Conservation (phyloP, 1,140 invertebrate species). For the Drosophila kepulauana region DNA sequence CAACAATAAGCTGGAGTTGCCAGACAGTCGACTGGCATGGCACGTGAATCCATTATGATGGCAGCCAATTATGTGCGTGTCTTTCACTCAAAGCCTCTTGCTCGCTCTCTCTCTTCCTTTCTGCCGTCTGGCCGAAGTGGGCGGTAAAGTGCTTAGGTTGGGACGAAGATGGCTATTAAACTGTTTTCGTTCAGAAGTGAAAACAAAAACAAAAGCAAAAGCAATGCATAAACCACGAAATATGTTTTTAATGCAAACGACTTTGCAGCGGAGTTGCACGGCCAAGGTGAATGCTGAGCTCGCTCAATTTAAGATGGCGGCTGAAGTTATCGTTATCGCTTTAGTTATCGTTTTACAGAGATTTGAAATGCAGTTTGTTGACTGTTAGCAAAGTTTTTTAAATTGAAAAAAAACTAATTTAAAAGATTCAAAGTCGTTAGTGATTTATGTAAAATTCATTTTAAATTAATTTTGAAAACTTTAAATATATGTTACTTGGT, state of each 20-base stretch:
- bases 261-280: constrained; percentile 64
- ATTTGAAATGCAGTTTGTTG: background rate
- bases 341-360: background rate
- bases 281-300: constrained; percentile 69
- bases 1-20: constrained; percentile 27
- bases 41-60: constrained; percentile 76
- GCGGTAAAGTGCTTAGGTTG: background rate
- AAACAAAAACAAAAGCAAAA: constrained; percentile 38
- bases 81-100: constrained; percentile 38
- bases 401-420: background rate
- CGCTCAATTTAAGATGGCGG: constrained; percentile 39
- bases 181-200: constrained; percentile 44
- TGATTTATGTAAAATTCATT: too few species aligned
- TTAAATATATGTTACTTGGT: too few species aligned
- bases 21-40: constrained; percentile 56
- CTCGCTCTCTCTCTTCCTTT: background rate
- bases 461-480: too few species aligned
- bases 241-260: constrained; percentile 78
- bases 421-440: too few species aligned
- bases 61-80: constrained; percentile 80
- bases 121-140: background rate
- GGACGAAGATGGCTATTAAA: constrained; percentile 36
- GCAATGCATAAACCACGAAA: constrained; percentile 61
- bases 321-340: background rate
- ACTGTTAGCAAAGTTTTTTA: too few species aligned